phyloP scores from a whole-genome alignment of 2,113 vertebrate genomes.

The Ahaetulla prasina region DNA sequence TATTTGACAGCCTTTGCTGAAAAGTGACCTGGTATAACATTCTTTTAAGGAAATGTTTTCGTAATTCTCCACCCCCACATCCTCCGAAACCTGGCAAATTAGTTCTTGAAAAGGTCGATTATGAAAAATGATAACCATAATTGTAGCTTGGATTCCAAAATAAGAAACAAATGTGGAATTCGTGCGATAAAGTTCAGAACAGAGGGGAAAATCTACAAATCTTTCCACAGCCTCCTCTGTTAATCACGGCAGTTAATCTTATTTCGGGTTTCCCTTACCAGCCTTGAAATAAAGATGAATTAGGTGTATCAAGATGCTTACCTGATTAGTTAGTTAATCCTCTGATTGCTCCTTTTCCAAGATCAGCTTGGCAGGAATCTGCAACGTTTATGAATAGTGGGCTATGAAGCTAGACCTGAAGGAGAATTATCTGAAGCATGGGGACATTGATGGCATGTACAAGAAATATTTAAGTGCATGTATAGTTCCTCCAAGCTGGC shows the following conservation, averaged over 20 bases:
- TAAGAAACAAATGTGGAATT: slow-evolving; percentile 56
- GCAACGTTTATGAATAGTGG: slow-evolving; percentile 2
- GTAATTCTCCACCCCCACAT: background rate
- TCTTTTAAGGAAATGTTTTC: background rate
- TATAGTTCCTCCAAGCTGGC: background rate
- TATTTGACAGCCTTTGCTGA: too few species aligned
- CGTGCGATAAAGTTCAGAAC: slow-evolving; percentile 43
- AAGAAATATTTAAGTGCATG: background rate
- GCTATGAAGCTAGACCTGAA: background rate
- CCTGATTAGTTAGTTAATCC: slow-evolving; percentile 58
- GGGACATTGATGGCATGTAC: too few species aligned
- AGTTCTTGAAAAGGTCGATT: background rate
- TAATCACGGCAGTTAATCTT: slow-evolving; percentile 56
- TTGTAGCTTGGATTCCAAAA: slow-evolving; percentile 45
- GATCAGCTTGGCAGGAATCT: slow-evolving; percentile 11
- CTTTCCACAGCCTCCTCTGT: slow-evolving; percentile 44
- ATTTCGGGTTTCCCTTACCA: slow-evolving; percentile 36
- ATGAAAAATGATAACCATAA: slow-evolving; percentile 12
- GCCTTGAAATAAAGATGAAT: slow-evolving; percentile 54
- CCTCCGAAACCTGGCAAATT: background rate
- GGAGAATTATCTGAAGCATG: background rate
- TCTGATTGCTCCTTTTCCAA: slow-evolving; percentile 24
- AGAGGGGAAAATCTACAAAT: slow-evolving; percentile 62
- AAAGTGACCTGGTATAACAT: background rate
- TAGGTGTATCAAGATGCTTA: slow-evolving; percentile 54